A percentile compares a stretch with the other conserved stretches of the same genome.
phyloP scores from a whole-genome alignment of 2,888 invertebrate genomes.

The Chloromyia formosa region DNA sequence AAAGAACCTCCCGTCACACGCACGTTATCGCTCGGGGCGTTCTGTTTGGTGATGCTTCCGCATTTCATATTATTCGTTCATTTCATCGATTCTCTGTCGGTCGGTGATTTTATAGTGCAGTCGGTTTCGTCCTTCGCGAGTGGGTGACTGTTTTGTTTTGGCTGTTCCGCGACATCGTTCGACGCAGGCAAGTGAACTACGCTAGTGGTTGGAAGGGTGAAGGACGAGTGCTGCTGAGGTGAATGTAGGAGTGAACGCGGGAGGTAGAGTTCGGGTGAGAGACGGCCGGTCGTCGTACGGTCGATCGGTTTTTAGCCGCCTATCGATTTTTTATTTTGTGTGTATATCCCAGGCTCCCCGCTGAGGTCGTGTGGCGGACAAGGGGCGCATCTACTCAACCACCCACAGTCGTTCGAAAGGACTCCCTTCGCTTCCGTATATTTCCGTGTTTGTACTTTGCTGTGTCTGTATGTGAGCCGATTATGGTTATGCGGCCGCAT shows the following conservation, averaged over 20 bases:
- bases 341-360: not conserved
- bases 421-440: constrained; percentile 17
- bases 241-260: constrained; percentile 19
- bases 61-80: constrained; percentile 7
- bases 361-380: not conserved
- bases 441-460: not conserved
- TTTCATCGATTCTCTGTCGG: not conserved
- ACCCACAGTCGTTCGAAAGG: constrained; percentile 10
- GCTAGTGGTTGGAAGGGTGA: constrained; percentile 12
- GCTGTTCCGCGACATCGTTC: not conserved
- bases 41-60: constrained; percentile 25
- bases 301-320: constrained; percentile 40
- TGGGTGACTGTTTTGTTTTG: not conserved
- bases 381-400: constrained; percentile 8
- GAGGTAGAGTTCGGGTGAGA: constrained; percentile 19
- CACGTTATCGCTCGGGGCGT: constrained; percentile 13
- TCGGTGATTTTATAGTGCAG: constrained; percentile 15
- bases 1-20: constrained; percentile 17
- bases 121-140: constrained; percentile 17
- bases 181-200: not conserved
- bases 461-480: constrained; percentile 25
- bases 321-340: constrained; percentile 46
- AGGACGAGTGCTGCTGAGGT: not conserved
- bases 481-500: constrained; percentile 31
- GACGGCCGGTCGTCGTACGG: constrained; percentile 44